A percentile compares a stretch with the other conserved stretches of the same genome.
phyloP scores from a whole-genome alignment of 2,113 vertebrate species.

The Chloropsis cyanopogon region DNA sequence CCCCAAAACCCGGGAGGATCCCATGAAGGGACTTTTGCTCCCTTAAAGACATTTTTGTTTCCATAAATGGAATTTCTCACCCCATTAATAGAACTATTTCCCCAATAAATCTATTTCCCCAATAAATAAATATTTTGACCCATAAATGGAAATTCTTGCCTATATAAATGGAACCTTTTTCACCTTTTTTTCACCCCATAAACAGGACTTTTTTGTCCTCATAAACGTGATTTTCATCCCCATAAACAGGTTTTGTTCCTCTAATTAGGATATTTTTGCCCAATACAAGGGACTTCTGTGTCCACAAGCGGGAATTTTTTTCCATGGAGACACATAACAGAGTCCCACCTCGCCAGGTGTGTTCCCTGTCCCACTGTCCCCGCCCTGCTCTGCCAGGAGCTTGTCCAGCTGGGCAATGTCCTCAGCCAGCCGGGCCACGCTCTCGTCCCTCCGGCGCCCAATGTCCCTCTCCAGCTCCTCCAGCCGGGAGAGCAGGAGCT shows the following conservation, averaged over 20 bases:
- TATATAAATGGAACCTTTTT: background rate
- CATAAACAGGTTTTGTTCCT: background rate
- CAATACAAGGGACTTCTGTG: background rate
- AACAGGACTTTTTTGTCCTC: background rate
- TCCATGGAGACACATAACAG: accelerated
- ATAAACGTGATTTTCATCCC: no score
- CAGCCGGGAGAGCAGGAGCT: background rate
- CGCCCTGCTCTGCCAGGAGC: background rate
- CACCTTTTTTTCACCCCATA: background rate
- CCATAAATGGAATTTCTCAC: background rate
- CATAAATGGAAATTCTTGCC: background rate
- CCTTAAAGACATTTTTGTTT: background rate
- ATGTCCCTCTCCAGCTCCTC: conserved; percentile 26
- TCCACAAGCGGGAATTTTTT: accelerated
- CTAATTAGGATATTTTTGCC: background rate
- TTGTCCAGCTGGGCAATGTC: conserved; percentile 24
- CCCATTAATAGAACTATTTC: background rate
- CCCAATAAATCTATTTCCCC: background rate
- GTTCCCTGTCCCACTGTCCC: background rate
- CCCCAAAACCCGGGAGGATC: background rate
- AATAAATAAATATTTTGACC: background rate
- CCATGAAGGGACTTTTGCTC: background rate
- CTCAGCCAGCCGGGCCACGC: background rate
- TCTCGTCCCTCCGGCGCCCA: background rate
- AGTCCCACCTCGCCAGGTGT: background rate